Evolutionary conservation across 2,888 invertebrate genomes (phyloP).

Genomic region (Ceriagrion tenellum): DNA sequence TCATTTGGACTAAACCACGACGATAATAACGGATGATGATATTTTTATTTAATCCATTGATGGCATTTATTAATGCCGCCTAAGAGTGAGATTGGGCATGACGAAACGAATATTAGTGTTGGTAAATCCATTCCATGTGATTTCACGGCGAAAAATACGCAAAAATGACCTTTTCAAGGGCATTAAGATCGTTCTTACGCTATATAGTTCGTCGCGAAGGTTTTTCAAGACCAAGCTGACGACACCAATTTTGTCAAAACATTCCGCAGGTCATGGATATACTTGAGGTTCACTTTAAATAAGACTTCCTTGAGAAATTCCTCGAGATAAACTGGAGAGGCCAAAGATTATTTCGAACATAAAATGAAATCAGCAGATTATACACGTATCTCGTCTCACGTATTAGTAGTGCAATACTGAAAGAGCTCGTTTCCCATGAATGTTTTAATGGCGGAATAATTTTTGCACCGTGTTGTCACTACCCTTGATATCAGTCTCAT

Average conservation of each 20-base stretch:
- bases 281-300: neutral
- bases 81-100: neutral
- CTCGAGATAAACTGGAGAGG: neutral
- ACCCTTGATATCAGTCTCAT: neutral
- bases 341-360: constrained; percentile 26
- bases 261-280: neutral
- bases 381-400: neutral
- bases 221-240: neutral
- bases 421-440: neutral
- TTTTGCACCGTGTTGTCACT: constrained; percentile 25
- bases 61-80: neutral
- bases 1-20: no score
- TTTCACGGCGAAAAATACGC: neutral
- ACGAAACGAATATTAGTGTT: neutral
- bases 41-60: neutral
- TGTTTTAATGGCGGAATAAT: neutral
- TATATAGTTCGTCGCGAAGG: neutral
- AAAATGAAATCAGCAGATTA: constrained; percentile 1
- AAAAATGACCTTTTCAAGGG: constrained; percentile 13
- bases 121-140: neutral
- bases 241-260: constrained; percentile 4
- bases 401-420: neutral
- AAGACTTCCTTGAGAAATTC: constrained; percentile 32
- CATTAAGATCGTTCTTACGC: neutral
- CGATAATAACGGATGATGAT: neutral